A percentile compares a stretch with the other conserved stretches of the same genome.
Evolutionary conservation across 64 coral and sea anemone genomes (phyloP).

Genomic region (Porites lutea): DNA sequence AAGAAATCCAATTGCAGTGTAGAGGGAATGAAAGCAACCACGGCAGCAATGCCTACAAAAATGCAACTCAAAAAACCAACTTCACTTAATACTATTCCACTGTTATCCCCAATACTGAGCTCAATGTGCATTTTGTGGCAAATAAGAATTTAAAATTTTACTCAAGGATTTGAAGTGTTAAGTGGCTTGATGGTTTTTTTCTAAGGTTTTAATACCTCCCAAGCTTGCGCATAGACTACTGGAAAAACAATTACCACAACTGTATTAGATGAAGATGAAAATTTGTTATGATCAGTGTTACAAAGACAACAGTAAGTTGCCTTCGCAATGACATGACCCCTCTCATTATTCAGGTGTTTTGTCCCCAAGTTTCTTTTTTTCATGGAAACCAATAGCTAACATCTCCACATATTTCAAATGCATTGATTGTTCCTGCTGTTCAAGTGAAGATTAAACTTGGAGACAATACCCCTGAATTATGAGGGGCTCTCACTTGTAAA

Average conservation of each 20-base stretch:
- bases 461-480: slow-evolving; percentile 1
- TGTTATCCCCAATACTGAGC: not conserved
- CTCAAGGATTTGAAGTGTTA: not conserved
- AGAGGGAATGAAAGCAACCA: not conserved
- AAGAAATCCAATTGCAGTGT: not conserved
- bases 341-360: slow-evolving; percentile 1
- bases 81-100: not conserved
- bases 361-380: not conserved
- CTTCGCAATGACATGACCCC: not conserved
- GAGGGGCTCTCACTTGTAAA: not conserved
- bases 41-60: not conserved
- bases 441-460: not conserved
- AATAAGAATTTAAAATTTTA: slow-evolving; percentile 4
- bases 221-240: not conserved
- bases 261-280: not conserved
- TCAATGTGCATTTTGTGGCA: not conserved
- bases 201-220: not conserved
- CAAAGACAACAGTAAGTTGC: slow-evolving; percentile 1
- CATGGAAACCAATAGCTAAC: not conserved
- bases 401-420: not conserved
- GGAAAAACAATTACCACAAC: not conserved
- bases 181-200: not conserved
- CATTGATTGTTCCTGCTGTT: too few relatives aligned
- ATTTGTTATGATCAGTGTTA: slow-evolving; percentile 2
- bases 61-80: not conserved